A percentile compares a stretch with the other conserved stretches of the same genome.
Conservation (phyloP, 2,113 vertebrate species). For the Naja naja region DNA sequence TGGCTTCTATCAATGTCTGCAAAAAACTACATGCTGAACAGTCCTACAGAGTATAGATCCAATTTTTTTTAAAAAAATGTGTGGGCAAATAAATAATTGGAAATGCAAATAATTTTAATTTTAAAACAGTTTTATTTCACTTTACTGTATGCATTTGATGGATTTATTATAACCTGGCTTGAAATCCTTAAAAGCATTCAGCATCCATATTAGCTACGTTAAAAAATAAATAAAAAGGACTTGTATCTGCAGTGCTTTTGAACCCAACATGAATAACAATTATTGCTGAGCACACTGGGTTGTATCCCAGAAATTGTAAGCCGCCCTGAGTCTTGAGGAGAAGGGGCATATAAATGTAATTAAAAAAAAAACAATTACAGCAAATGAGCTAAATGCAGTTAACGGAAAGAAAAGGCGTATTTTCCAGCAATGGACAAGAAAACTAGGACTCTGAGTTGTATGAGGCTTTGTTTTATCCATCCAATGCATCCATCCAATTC, state of each 20-base stretch:
- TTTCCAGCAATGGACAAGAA: background rate
- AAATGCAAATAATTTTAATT: background rate
- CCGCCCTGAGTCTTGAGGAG: too few species aligned
- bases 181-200: background rate
- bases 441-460: background rate
- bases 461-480: background rate
- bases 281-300: too few species aligned
- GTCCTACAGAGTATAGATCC: background rate
- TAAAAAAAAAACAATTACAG: background rate
- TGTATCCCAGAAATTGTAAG: too few species aligned
- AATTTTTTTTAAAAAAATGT: background rate
- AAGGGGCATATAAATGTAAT: too few species aligned
- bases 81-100: background rate
- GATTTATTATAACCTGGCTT: background rate
- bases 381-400: background rate
- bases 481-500: background rate
- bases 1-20: background rate
- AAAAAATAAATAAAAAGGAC: background rate
- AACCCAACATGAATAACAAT: background rate
- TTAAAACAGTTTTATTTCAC: background rate
- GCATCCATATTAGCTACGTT: background rate
- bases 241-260: background rate
- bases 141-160: background rate
- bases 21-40: background rate
- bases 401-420: background rate